Percentiles rank a stretch among this genome's conserved stretches.
phyloP scores from a whole-genome alignment of 2,888 invertebrate genomes.

The Dromius quadrimaculatus region DNA sequence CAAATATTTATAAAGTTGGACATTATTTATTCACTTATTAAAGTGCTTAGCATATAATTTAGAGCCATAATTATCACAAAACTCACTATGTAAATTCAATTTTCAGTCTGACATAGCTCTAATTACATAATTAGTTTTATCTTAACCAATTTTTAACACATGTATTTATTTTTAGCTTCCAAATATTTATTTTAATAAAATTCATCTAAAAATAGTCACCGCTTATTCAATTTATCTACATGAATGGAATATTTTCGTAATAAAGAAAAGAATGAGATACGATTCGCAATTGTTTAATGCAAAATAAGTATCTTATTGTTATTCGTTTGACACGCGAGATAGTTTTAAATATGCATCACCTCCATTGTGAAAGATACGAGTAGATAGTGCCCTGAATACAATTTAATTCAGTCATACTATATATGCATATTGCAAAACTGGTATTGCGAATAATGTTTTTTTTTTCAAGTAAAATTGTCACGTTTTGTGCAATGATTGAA shows the following conservation, averaged over 20 bases:
- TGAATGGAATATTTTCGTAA: neutral
- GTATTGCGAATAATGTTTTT: too few relatives aligned
- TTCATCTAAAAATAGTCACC: neutral
- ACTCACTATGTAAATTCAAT: too few relatives aligned
- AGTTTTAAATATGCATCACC: neutral
- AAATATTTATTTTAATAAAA: slow-evolving; percentile 7
- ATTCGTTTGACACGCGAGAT: neutral
- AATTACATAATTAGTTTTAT: neutral
- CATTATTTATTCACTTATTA: too few relatives aligned
- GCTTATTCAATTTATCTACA: slow-evolving; percentile 5
- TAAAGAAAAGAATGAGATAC: neutral
- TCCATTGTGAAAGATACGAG: neutral
- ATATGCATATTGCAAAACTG: too few relatives aligned
- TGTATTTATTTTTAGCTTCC: neutral
- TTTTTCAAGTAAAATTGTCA: too few relatives aligned
- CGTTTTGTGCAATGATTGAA: too few relatives aligned
- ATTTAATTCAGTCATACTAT: neutral
- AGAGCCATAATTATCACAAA: too few relatives aligned
- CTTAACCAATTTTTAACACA: neutral
- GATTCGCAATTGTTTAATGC: neutral
- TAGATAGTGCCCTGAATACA: neutral
- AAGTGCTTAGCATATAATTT: too few relatives aligned
- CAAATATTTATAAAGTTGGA: too few relatives aligned
- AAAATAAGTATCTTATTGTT: slow-evolving; percentile 6
- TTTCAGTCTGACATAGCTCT: neutral